These are phyloP conservation scores for Mantis religiosa DNA, from an alignment of 2,888 invertebrate genomes.

Conservation along the genomic window DNA sequence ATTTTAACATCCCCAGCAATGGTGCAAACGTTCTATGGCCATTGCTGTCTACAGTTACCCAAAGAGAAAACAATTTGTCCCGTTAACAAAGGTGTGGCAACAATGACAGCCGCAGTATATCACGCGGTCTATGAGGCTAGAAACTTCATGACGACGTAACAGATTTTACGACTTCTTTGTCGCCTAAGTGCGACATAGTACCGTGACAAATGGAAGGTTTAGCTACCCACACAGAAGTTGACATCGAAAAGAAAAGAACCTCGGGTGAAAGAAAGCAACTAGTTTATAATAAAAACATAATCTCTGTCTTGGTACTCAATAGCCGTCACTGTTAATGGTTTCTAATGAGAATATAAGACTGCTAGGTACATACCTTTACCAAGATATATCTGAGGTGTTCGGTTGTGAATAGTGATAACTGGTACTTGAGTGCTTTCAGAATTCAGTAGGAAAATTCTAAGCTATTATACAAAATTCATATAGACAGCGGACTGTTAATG, in stretches of 20 bases:
- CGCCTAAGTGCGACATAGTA: neutral
- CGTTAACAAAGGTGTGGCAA: neutral
- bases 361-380: too few species aligned
- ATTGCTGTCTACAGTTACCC: neutral
- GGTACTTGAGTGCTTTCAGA: too few species aligned
- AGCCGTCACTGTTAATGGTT: too few species aligned
- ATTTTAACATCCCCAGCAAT: neutral
- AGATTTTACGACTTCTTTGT: neutral
- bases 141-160: neutral
- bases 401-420: too few species aligned
- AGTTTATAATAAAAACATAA: neutral
- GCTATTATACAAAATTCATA: too few species aligned
- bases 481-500: too few species aligned
- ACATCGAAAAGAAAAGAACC: neutral
- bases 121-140: neutral
- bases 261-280: neutral
- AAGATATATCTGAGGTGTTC: too few species aligned
- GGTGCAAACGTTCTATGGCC: neutral
- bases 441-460: too few species aligned
- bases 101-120: neutral
- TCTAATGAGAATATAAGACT: too few species aligned
- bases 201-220: neutral
- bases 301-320: neutral
- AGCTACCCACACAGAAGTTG: neutral
- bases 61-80: neutral